Evolutionary conservation across 2,797 vertebrate genomes (phyloP).

Genomic region (Poecilia wingei): DNA sequence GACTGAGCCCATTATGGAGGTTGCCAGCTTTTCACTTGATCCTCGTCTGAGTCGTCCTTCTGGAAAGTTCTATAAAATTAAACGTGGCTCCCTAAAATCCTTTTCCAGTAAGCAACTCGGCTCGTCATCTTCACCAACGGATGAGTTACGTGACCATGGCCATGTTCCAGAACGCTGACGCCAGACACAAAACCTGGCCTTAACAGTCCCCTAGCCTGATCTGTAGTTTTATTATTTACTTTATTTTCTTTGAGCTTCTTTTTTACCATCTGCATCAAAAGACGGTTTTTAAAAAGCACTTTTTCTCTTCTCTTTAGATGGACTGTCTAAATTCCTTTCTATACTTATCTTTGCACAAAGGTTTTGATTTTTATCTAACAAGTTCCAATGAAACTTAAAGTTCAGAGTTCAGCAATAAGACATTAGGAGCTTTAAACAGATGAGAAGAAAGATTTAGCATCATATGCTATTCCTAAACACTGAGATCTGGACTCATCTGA

Average conservation of each 20-base stretch:
- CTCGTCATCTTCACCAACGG: not conserved
- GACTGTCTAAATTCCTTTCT: not conserved
- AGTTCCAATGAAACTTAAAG: not conserved
- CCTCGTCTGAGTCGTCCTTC: constrained; percentile 1
- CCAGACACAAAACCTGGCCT: not conserved
- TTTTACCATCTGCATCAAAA: not conserved
- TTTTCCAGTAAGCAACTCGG: not conserved
- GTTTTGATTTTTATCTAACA: not conserved
- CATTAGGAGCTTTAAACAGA: not conserved
- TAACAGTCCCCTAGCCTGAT: not conserved
- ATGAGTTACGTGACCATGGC: too few species aligned
- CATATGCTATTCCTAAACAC: not conserved
- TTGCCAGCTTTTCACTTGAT: constrained; percentile 6
- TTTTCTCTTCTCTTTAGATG: not conserved
- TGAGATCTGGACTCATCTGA: not conserved
- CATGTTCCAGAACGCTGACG: not conserved
- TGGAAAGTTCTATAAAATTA: not conserved
- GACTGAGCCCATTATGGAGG: not conserved
- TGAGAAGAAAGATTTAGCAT: not conserved
- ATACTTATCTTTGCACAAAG: not conserved
- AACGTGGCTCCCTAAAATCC: not conserved
- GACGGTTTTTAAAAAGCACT: not conserved
- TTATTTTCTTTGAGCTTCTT: not conserved
- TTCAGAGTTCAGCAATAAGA: not conserved
- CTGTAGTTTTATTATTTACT: not conserved